Evolutionary conservation across 2,797 vertebrate species (phyloP).

Genomic region (Chelmon rostratus): DNA sequence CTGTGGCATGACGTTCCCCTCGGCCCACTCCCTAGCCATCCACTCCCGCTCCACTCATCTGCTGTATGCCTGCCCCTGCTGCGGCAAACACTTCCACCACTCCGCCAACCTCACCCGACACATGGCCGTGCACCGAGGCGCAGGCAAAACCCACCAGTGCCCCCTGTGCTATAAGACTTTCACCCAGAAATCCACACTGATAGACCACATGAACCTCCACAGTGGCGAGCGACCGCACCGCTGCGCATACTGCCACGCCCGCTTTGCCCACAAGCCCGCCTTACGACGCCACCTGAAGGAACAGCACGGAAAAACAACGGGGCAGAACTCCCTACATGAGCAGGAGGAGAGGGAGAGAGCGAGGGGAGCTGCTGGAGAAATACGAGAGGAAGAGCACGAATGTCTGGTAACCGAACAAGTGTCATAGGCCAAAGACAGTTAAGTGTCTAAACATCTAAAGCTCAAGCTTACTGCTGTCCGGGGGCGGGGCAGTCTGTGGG

Average conservation of each 20-base stretch:
- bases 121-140: conserved; percentile 93
- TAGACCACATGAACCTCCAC: conserved; percentile 98
- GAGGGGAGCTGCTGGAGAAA: conserved; percentile 34
- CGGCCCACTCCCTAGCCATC: conserved; percentile 90
- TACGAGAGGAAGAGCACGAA: conserved; percentile 71
- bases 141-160: conserved; percentile 91
- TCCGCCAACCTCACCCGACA: conserved; percentile 94
- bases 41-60: conserved; percentile 92
- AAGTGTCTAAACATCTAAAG: not conserved
- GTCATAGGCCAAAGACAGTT: conserved; percentile 32
- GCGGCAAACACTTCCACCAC: conserved; percentile 96
- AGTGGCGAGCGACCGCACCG: conserved; percentile 93
- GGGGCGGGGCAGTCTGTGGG: not conserved
- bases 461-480: not conserved
- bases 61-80: conserved; percentile 94
- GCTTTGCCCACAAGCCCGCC: conserved; percentile 96
- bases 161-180: conserved; percentile 95
- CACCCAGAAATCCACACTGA: conserved; percentile 95
- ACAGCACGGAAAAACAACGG: conserved; percentile 95
- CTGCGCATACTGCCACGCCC: conserved; percentile 94
- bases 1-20: conserved; percentile 92
- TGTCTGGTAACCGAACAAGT: conserved; percentile 60
- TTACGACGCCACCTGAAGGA: conserved; percentile 95
- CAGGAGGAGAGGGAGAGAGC: conserved; percentile 87
- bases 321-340: conserved; percentile 93